Evolutionary conservation across 2,797 vertebrate species (phyloP).

Genomic region (Poeciliopsis presidionis): DNA sequence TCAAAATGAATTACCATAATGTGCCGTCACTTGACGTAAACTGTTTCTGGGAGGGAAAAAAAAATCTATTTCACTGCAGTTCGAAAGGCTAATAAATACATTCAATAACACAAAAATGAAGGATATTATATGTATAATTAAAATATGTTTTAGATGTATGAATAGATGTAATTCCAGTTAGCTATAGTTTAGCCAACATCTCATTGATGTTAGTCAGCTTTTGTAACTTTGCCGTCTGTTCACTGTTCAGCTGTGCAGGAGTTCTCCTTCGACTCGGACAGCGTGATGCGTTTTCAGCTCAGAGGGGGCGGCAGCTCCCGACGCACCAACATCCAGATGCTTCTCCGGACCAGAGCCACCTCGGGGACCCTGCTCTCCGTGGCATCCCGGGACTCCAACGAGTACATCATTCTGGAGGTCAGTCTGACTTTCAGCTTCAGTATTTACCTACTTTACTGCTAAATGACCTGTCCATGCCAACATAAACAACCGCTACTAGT

Average conservation of each 20-base stretch:
- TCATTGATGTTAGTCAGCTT: no score
- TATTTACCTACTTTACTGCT: neutral
- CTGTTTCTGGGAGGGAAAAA: no score
- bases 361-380: slow-evolving; percentile 82
- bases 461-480: neutral
- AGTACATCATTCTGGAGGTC: slow-evolving; percentile 85
- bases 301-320: slow-evolving; percentile 75
- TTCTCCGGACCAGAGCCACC: slow-evolving; percentile 83
- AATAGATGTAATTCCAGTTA: no score
- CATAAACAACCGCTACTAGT: neutral
- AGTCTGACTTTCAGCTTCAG: slow-evolving; percentile 18
- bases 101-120: no score
- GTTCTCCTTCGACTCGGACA: slow-evolving; percentile 86
- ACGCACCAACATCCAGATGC: slow-evolving; percentile 80
- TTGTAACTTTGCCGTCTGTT: neutral
- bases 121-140: no score
- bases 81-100: no score
- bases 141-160: no score
- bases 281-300: slow-evolving; percentile 81
- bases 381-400: slow-evolving; percentile 74
- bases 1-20: no score
- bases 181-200: no score
- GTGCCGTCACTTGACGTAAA: no score
- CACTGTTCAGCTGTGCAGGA: slow-evolving; percentile 81
- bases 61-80: no score